Evolutionary conservation across 2,888 invertebrate species (phyloP).

Genomic region (Orchestes rusci): DNA sequence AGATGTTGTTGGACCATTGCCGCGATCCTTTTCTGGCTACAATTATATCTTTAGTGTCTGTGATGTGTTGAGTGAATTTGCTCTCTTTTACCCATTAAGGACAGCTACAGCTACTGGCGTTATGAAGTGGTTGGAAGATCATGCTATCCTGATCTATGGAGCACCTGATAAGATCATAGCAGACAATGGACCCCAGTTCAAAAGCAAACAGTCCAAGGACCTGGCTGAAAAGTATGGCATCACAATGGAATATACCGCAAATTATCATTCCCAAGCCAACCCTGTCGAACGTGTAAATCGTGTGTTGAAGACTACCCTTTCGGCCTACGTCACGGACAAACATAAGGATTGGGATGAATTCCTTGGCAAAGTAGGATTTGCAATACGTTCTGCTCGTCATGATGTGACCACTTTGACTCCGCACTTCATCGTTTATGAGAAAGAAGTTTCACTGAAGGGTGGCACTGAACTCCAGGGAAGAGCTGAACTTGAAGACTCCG

Average conservation of each 20-base stretch:
- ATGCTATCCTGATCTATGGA: constrained; percentile 2
- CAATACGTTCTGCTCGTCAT: not conserved
- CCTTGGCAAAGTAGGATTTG: constrained; percentile 1
- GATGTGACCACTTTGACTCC: constrained; percentile 4
- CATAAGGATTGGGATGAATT: constrained; percentile 1
- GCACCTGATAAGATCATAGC: too few relatives aligned
- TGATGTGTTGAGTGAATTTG: constrained; percentile 10
- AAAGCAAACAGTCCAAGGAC: not conserved
- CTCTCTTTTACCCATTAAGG: constrained; percentile 7
- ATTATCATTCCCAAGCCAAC: not conserved
- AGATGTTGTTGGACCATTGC: constrained; percentile 16
- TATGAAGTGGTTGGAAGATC: constrained; percentile 5
- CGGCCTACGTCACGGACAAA: constrained; percentile 1
- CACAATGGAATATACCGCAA: not conserved
- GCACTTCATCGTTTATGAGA: constrained; percentile 3
- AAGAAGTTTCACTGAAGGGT: not conserved
- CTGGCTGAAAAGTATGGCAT: not conserved
- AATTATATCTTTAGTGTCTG: constrained; percentile 11
- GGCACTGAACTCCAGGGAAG: too few relatives aligned
- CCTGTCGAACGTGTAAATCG: not conserved
- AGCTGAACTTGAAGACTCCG: too few relatives aligned
- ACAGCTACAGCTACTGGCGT: too few relatives aligned
- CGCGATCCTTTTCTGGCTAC: constrained; percentile 11
- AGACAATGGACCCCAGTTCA: constrained; percentile 7
- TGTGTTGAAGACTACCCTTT: not conserved